These are phyloP conservation scores for Hoplias malabaricus DNA, from an alignment of 2,113 vertebrate species.

Conservation along the genomic window DNA sequence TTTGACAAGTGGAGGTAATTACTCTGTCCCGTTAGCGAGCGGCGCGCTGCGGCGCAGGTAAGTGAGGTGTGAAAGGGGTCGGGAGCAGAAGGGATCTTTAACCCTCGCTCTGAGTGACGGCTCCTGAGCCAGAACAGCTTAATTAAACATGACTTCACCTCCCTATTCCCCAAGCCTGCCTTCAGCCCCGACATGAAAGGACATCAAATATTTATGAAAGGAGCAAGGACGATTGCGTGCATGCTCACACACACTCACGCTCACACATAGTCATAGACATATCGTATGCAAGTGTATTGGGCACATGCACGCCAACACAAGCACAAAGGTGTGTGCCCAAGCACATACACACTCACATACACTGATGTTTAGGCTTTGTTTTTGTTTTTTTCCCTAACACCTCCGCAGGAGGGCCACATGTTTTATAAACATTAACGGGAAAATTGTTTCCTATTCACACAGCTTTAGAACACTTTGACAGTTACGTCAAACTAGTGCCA, in stretches of 20 bases:
- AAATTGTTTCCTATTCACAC: slow-evolving; percentile 54
- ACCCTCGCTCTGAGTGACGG: slow-evolving; percentile 51
- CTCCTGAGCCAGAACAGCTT: slow-evolving; percentile 50
- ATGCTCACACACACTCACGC: slow-evolving; percentile 25
- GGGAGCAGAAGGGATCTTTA: slow-evolving; percentile 53
- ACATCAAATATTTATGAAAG: slow-evolving; percentile 54
- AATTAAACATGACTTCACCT: slow-evolving; percentile 60
- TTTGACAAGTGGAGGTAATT: slow-evolving; percentile 56
- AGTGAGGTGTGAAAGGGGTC: slow-evolving; percentile 51
- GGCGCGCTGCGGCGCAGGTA: slow-evolving; percentile 37
- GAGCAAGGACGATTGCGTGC: slow-evolving; percentile 41
- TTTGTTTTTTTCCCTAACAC: slow-evolving; percentile 13
- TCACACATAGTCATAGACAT: slow-evolving; percentile 32
- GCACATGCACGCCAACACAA: slow-evolving; percentile 21
- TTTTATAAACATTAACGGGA: slow-evolving; percentile 59
- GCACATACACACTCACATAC: slow-evolving; percentile 28
- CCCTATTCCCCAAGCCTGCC: slow-evolving; percentile 32
- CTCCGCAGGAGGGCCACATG: slow-evolving; percentile 50
- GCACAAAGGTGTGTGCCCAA: slow-evolving; percentile 26
- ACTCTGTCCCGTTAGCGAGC: slow-evolving; percentile 45
- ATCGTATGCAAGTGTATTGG: slow-evolving; percentile 13
- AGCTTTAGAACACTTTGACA: slow-evolving; percentile 52
- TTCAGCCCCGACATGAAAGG: slow-evolving; percentile 40
- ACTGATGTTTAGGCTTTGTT: slow-evolving; percentile 43
- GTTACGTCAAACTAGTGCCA: slow-evolving; percentile 54